These are phyloP conservation scores for Cylindroiulus punctatus DNA, from an alignment of 2,888 invertebrate genomes.

Conservation along the genomic window DNA sequence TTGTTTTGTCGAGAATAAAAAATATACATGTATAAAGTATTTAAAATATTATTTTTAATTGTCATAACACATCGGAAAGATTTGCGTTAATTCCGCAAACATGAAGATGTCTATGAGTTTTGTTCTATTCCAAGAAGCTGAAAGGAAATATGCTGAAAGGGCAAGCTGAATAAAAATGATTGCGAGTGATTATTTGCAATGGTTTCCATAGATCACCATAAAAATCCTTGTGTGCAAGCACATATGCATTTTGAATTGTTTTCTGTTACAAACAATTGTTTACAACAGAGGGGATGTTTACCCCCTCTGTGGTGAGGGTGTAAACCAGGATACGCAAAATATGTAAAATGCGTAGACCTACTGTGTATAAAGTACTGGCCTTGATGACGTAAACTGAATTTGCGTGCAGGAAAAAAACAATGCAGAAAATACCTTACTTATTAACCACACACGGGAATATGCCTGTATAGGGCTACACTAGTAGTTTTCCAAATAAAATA, in stretches of 20 bases:
- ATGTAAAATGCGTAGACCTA: background rate
- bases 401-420: background rate
- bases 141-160: background rate
- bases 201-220: too few relatives aligned
- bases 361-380: background rate
- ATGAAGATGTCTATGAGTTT: background rate
- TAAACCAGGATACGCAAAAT: conserved; percentile 6
- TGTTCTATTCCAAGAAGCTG: background rate
- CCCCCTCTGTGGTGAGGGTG: background rate
- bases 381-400: background rate
- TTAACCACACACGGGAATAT: background rate
- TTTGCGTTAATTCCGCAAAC: too few relatives aligned
- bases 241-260: background rate
- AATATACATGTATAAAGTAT: too few relatives aligned
- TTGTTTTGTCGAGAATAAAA: too few relatives aligned
- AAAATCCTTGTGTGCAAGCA: background rate
- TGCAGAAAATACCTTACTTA: background rate
- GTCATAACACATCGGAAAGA: too few relatives aligned
- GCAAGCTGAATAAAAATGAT: too few relatives aligned
- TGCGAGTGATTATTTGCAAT: too few relatives aligned
- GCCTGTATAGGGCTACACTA: too few relatives aligned
- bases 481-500: background rate
- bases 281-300: too few relatives aligned
- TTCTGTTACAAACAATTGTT: background rate
- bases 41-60: too few relatives aligned